Base-by-base conservation (phyloP, 2,888 invertebrate species). In the Parapristionchus giblindavisi region DNA sequence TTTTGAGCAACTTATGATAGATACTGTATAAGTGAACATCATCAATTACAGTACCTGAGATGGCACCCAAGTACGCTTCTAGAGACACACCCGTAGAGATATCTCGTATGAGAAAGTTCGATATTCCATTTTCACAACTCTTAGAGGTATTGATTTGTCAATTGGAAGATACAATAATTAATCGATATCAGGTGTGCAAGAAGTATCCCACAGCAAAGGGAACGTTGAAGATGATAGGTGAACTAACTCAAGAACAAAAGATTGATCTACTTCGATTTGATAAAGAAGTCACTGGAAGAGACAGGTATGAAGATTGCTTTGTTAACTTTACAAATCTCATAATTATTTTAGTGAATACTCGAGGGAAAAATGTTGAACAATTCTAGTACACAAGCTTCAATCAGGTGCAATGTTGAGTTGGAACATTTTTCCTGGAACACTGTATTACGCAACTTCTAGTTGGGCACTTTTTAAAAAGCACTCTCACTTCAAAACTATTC, bases 41-140 rank as follows among this genome's bases (percentile, higher is more conserved):
- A n/a, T n/a, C 24, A 24, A 36, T 61, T 61, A 6, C 61, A 61
- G 61, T 61, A 38, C 61, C 61, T n/a, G 61, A 36, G 38, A 61
- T 61, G 61, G 61, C 61, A 24, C 34, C 61, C 24, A 36, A 38
- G 1, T 61, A 61, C 11, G 61, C 61, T 8, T 61, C 61, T 5
- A 61, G n/a, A 36, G 61, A 61, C 38, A 61, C 61, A 24, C 61
- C 61, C 38, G 11, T 61, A n/a, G 61, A 61, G 40, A 40, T 63
- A 3, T 63, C 63, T 2, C 5, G 63, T 40, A 24, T 63, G 27
- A 38, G 63, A 8, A 63, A 63, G n/a, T n/a, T n/a, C n/a, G n/a
- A n/a, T n/a, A n/a, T n/a, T n/a, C n/a, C n/a, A n/a, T n/a, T n/a
- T n/a, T n/a, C n/a, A n/a, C n/a, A n/a, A n/a, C n/a, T n/a, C n/a